A percentile compares a stretch with the other conserved stretches of the same genome.
phyloP scores from a whole-genome alignment of 2,888 invertebrate species.

The Philopedon plagiatum region DNA sequence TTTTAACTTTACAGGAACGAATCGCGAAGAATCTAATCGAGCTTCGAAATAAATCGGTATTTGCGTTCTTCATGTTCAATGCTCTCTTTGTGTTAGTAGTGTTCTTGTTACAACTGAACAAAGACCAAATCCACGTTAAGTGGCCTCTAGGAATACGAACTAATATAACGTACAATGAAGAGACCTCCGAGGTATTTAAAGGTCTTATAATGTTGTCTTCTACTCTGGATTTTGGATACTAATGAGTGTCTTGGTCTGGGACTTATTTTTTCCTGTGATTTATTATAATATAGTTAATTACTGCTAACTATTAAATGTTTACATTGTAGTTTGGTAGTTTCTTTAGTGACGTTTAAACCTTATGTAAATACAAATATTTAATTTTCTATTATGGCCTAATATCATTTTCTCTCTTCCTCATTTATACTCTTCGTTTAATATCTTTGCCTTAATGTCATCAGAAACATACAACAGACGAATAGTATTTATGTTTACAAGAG shows the following conservation, averaged over 20 bases:
- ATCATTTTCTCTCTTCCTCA: background rate
- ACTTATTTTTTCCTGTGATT: slow-evolving; percentile 56
- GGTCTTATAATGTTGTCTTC: slow-evolving; percentile 53
- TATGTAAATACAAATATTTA: too few species aligned
- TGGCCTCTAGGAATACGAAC: slow-evolving; percentile 97
- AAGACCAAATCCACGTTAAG: slow-evolving; percentile 97
- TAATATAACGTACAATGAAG: slow-evolving; percentile 94
- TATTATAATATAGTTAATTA: slow-evolving; percentile 38
- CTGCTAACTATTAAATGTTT: slow-evolving; percentile 25
- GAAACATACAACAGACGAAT: too few species aligned
- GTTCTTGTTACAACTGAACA: slow-evolving; percentile 98
- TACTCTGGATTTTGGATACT: slow-evolving; percentile 63
- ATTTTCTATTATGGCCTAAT: too few species aligned
- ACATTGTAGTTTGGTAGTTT: background rate
- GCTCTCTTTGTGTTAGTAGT: slow-evolving; percentile 99
- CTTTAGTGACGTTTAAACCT: too few species aligned
- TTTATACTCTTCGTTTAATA: too few species aligned
- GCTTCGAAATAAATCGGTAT: slow-evolving; percentile 96
- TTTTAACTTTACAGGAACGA: slow-evolving; percentile 80
- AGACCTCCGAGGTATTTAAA: slow-evolving; percentile 86
- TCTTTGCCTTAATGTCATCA: too few species aligned
- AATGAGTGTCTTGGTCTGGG: slow-evolving; percentile 63
- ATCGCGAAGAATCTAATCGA: slow-evolving; percentile 93
- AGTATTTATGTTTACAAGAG: too few species aligned
- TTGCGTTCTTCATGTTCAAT: slow-evolving; percentile 99